These are phyloP conservation scores for Trogon surrucura DNA, from an alignment of 2,113 vertebrate species.

Conservation along the genomic window DNA sequence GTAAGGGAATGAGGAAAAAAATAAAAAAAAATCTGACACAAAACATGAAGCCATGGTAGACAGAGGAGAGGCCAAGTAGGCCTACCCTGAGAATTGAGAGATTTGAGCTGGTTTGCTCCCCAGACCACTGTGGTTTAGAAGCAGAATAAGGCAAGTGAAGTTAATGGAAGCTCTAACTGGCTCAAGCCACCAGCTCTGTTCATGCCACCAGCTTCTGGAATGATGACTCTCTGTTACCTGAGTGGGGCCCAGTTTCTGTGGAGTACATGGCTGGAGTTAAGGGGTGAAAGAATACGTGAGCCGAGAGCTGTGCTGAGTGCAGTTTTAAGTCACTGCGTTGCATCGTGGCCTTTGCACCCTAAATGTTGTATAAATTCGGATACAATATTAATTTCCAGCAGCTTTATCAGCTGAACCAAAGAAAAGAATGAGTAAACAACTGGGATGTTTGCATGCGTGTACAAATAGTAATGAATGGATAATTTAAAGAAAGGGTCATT, in stretches of 20 bases:
- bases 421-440: background rate
- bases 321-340: background rate
- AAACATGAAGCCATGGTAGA: fast-evolving
- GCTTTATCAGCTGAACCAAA: background rate
- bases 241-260: background rate
- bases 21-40: background rate
- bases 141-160: background rate
- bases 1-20: background rate
- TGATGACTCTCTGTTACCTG: background rate
- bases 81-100: background rate
- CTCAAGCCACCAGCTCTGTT: background rate
- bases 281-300: background rate
- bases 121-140: background rate
- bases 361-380: background rate
- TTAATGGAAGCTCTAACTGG: background rate
- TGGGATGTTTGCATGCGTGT: background rate
- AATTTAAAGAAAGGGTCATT: background rate
- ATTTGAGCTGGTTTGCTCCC: background rate
- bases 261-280: background rate
- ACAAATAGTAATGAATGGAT: background rate
- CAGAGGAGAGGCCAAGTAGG: background rate
- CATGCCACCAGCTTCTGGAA: background rate
- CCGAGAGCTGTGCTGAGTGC: background rate
- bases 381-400: background rate
- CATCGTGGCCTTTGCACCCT: background rate